phyloP scores from a whole-genome alignment of 2,888 invertebrate genomes.

The Ganaspis brasiliensis region DNA sequence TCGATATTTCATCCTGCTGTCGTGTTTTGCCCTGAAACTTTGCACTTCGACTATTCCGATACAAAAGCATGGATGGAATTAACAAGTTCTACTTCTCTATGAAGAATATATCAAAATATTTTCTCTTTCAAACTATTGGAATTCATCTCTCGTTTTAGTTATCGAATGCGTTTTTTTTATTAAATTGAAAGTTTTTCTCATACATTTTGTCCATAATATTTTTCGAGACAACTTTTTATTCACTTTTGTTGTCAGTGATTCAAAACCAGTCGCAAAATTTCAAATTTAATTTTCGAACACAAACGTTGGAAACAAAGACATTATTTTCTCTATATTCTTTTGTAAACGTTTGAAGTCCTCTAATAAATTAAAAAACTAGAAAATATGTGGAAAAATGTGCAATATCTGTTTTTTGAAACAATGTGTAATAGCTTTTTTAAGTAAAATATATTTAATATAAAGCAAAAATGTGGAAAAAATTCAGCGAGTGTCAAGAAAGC shows the following conservation, averaged over 20 bases:
- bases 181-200: not conserved
- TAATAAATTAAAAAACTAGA: no score
- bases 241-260: not conserved
- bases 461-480: not conserved
- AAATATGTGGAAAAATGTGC: no score
- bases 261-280: no score
- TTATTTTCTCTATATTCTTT: no score
- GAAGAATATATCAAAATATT: slow-evolving; percentile 2
- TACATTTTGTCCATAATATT: not conserved
- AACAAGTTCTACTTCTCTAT: not conserved
- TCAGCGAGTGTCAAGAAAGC: slow-evolving; percentile 26
- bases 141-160: not conserved
- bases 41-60: slow-evolving; percentile 21
- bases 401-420: no score
- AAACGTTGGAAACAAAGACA: no score
- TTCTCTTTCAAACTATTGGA: not conserved
- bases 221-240: not conserved
- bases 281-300: no score
- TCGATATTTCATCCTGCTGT: slow-evolving; percentile 32
- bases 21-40: slow-evolving; percentile 38
- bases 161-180: not conserved
- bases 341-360: no score
- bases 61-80: slow-evolving; percentile 27
- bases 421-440: no score
- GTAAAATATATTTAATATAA: not conserved